Evolutionary conservation across 2,888 invertebrate genomes (phyloP).

Genomic region (Ochlodes sylvanus): DNA sequence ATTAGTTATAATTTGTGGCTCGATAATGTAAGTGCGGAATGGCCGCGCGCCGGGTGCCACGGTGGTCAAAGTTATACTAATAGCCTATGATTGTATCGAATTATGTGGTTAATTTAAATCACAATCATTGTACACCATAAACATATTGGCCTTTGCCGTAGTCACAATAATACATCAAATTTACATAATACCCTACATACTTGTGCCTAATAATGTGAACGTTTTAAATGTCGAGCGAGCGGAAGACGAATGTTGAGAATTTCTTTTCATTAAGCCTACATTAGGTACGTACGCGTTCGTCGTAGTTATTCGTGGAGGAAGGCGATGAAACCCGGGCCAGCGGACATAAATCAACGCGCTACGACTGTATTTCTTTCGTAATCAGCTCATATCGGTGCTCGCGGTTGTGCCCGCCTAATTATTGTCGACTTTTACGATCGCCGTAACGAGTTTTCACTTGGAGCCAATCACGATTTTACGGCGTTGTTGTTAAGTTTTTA

Average conservation of each 20-base stretch:
- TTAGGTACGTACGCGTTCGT: constrained; percentile 57
- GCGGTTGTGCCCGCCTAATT: constrained; percentile 82
- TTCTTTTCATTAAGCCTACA: constrained; percentile 70
- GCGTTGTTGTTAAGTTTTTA: constrained; percentile 73
- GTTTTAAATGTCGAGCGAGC: constrained; percentile 59
- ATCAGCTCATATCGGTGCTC: constrained; percentile 82
- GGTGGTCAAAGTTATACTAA: constrained; percentile 53
- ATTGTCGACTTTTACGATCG: constrained; percentile 84
- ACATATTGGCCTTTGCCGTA: constrained; percentile 23
- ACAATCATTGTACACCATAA: constrained; percentile 38
- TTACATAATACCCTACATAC: constrained; percentile 18
- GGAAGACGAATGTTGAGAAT: constrained; percentile 70
- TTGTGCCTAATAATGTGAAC: constrained; percentile 47
- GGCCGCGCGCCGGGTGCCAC: constrained; percentile 41
- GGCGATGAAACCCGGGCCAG: constrained; percentile 71
- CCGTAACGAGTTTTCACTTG: constrained; percentile 82
- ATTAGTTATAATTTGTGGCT: constrained; percentile 50
- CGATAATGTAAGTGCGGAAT: constrained; percentile 41
- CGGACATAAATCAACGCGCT: constrained; percentile 77
- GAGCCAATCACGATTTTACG: constrained; percentile 83
- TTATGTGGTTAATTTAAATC: constrained; percentile 47
- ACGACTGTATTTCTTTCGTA: constrained; percentile 84
- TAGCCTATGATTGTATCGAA: constrained; percentile 59
- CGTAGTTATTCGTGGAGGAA: constrained; percentile 56
- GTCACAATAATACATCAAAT: constrained; percentile 29